phyloP scores from a whole-genome alignment of 2,113 vertebrate species.

The Trogon surrucura region DNA sequence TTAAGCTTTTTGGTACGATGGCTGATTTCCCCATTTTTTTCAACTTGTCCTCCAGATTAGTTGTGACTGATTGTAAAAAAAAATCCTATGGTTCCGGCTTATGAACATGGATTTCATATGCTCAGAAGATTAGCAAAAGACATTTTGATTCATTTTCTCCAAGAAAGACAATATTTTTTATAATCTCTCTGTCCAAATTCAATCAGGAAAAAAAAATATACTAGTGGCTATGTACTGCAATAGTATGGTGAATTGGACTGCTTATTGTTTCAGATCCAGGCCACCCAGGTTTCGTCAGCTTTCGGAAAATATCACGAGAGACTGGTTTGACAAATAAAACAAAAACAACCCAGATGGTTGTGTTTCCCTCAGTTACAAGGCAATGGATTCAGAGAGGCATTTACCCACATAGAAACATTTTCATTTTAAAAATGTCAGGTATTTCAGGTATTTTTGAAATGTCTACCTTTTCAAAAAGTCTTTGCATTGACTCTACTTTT shows the following conservation, averaged over 20 bases:
- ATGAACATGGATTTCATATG: not conserved
- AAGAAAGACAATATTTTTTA: not conserved
- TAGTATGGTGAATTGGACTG: not conserved
- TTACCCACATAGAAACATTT: not conserved
- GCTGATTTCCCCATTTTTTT: not conserved
- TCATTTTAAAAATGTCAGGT: not conserved
- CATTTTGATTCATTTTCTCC: not conserved
- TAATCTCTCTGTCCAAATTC: not conserved
- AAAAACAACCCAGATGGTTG: not conserved
- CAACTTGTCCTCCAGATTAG: not conserved
- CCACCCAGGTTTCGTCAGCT: conserved; percentile 54
- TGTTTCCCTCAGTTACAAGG: not conserved
- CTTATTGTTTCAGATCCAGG: conserved; percentile 33
- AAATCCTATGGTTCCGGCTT: not conserved
- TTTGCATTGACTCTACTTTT: not conserved
- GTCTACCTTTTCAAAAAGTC: not conserved
- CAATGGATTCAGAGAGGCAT: not conserved
- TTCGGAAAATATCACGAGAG: not conserved
- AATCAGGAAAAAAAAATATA: not conserved
- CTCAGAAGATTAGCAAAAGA: not conserved
- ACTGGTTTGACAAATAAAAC: conserved; percentile 11
- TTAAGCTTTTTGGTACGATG: not conserved
- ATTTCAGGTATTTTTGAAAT: not conserved
- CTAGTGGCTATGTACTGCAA: not conserved
- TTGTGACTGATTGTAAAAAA: not conserved